Conservation (phyloP, 2,113 vertebrate genomes). For the Pangasianodon hypophthalmus region DNA sequence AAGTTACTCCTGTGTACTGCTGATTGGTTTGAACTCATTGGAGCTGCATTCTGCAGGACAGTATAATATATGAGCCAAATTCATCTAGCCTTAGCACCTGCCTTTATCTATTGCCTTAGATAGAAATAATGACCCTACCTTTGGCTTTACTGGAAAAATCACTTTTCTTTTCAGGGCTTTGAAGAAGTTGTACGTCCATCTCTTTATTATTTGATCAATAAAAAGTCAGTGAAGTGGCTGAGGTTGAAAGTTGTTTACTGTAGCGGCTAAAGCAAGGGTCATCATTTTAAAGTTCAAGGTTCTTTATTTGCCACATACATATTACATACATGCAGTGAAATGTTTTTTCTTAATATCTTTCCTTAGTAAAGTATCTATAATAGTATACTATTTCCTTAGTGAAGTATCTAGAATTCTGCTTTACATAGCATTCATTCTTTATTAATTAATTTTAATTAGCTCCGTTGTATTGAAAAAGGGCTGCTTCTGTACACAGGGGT, state of each 20-base stretch:
- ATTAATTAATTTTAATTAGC: constrained; percentile 1
- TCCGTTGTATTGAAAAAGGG: background rate
- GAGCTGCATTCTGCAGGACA: background rate
- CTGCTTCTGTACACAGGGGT: constrained; percentile 1
- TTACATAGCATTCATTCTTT: background rate
- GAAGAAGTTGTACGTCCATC: constrained; percentile 2
- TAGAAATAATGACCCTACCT: background rate
- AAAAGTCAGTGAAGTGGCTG: background rate
- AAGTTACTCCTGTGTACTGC: background rate
- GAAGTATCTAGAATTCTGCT: background rate
- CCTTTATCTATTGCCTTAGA: background rate
- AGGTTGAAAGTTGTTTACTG: background rate
- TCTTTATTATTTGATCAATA: constrained; percentile 22
- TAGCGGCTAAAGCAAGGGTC: background rate
- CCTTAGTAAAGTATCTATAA: too few relatives aligned
- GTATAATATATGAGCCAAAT: constrained; percentile 23
- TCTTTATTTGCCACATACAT: too few relatives aligned
- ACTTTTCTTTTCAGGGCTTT: background rate
- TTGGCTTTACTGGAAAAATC: background rate
- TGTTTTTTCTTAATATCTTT: too few relatives aligned
- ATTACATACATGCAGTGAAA: too few relatives aligned
- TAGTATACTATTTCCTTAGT: too few relatives aligned
- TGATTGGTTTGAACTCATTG: constrained; percentile 22
- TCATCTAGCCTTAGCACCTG: background rate
- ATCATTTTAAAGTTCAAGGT: background rate